phyloP scores from a whole-genome alignment of 2,113 vertebrate species.

The Turnix velox region DNA sequence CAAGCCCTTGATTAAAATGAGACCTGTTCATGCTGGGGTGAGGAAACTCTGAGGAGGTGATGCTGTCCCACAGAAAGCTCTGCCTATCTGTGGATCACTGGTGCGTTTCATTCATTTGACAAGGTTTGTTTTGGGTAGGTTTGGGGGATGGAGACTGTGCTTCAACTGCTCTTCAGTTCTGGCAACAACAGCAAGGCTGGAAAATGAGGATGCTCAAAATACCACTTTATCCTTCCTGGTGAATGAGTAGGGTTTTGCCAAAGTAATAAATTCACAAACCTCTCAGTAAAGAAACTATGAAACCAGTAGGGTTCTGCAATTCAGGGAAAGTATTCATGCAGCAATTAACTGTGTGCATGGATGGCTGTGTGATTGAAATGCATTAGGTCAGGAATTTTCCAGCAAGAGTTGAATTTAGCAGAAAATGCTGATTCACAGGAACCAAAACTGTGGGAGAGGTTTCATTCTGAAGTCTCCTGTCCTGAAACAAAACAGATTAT shows the following conservation, averaged over 20 bases:
- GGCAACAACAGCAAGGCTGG: not conserved
- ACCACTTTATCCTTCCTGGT: not conserved
- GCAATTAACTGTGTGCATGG: not conserved
- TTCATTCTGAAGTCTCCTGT: not conserved
- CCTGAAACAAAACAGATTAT: not conserved
- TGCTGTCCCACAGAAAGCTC: not conserved
- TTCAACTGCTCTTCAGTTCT: not conserved
- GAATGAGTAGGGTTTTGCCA: not conserved
- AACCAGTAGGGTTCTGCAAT: not conserved
- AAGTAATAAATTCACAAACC: not conserved
- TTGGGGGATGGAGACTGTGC: not conserved
- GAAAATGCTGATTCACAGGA: not conserved
- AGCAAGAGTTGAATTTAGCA: not conserved
- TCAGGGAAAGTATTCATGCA: not conserved
- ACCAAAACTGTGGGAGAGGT: not conserved
- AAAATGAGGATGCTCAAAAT: not conserved
- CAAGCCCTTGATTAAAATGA: slow-evolving; percentile 36
- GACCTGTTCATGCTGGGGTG: not conserved
- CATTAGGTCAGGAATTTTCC: not conserved
- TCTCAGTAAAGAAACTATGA: not conserved
- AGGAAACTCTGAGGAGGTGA: not conserved
- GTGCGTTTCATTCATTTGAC: not conserved
- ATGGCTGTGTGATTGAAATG: not conserved
- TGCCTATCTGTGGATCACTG: not conserved
- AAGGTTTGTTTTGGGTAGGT: not conserved